phyloP scores from a whole-genome alignment of 2,113 vertebrate species.

The Geococcyx californianus region DNA sequence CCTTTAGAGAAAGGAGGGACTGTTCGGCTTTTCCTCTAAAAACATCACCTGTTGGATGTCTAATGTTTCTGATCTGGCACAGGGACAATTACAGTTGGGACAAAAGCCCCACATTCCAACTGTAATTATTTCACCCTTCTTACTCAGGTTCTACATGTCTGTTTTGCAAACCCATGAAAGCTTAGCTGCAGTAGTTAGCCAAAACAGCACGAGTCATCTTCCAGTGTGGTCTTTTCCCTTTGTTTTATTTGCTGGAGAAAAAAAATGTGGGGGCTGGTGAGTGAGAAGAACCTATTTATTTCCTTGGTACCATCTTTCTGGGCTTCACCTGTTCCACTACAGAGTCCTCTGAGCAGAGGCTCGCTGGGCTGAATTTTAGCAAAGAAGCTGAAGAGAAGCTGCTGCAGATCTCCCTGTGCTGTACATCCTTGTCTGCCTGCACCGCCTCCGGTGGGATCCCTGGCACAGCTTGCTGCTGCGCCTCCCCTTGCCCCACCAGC shows the following conservation, averaged over 20 bases:
- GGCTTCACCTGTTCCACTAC: not conserved
- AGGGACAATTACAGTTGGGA: slow-evolving; percentile 16
- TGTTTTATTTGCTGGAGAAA: not conserved
- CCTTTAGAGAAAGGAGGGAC: slow-evolving; percentile 49
- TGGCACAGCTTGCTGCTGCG: not conserved
- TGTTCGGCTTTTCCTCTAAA: slow-evolving; percentile 3
- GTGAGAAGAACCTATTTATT: not conserved
- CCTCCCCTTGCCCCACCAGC: not conserved
- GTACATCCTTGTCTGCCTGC: not conserved
- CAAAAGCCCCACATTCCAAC: slow-evolving; percentile 44
- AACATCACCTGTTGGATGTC: slow-evolving; percentile 51
- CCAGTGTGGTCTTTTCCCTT: not conserved
- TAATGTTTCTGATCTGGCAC: slow-evolving; percentile 29
- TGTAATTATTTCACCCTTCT: slow-evolving; percentile 1
- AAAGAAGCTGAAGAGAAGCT: not conserved
- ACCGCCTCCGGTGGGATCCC: accelerated
- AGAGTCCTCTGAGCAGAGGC: not conserved
- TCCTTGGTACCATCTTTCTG: not conserved
- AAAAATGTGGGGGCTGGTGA: not conserved
- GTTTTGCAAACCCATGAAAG: not conserved
- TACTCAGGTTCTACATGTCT: not conserved
- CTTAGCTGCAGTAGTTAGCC: not conserved
- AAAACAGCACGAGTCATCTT: not conserved
- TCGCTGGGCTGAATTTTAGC: not conserved
- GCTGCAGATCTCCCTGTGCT: not conserved